Percentiles rank a stretch among this genome's conserved stretches.
Conservation (phyloP, 2,113 vertebrate species). For the Tenebrosternarchus preto region DNA sequence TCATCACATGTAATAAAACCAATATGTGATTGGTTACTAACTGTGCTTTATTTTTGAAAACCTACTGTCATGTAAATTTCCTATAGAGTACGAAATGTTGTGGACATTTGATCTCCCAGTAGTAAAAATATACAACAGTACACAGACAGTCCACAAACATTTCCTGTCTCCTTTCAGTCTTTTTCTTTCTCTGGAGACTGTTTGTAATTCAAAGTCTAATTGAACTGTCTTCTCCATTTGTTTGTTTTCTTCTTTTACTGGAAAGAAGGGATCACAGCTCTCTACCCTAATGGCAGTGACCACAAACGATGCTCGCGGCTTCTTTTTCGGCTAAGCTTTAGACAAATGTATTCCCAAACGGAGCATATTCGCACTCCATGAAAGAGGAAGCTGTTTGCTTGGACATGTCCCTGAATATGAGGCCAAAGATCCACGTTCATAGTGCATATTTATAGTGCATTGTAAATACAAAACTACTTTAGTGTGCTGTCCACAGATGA, state of each 20-base stretch:
- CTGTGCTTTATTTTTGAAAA: background rate
- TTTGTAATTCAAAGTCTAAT: slow-evolving; percentile 38
- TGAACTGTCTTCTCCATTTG: slow-evolving; percentile 35
- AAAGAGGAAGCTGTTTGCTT: background rate
- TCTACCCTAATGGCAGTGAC: slow-evolving; percentile 44
- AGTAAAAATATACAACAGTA: background rate
- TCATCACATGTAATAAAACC: slow-evolving; percentile 61
- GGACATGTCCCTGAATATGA: slow-evolving; percentile 22
- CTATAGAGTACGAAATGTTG: too few relatives aligned
- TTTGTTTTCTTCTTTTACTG: slow-evolving; percentile 38
- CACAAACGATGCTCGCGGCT: slow-evolving; percentile 43
- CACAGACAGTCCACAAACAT: background rate
- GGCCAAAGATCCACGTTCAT: slow-evolving; percentile 6
- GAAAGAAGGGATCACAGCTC: slow-evolving; percentile 46
- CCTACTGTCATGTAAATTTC: background rate
- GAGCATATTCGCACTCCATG: slow-evolving; percentile 6
- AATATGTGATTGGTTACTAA: slow-evolving; percentile 51
- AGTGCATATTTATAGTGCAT: background rate
- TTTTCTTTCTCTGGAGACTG: slow-evolving; percentile 6
- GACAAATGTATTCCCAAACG: slow-evolving; percentile 34
- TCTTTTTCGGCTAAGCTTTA: slow-evolving; percentile 20
- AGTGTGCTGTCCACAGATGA: background rate
- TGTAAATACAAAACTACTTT: background rate
- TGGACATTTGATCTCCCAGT: too few relatives aligned
- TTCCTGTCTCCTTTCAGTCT: background rate